Evolutionary conservation across 2,113 vertebrate genomes (phyloP), one percentile per base, ranked within the genome.

Genomic region (Periophthalmus modestus): DNA sequence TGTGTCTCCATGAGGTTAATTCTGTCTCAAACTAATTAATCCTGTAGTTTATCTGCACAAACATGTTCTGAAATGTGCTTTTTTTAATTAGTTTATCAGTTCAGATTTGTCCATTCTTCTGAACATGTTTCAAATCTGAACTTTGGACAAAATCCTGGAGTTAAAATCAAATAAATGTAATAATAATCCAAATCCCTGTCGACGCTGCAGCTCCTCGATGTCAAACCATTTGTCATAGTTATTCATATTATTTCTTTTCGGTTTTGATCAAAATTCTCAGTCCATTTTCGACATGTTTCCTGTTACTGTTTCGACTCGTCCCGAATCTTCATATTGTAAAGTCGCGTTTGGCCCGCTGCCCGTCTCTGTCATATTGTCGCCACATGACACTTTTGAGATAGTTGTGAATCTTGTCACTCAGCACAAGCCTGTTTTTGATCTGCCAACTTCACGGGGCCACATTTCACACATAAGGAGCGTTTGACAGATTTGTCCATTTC

Each of bases 401-500:
- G 62, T 66, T 59, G 68, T 70, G 23, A 58, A 79, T 76, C 46
- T 73, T 7, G 16, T 81, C 73, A 65, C 66, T 61, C 48, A 33
- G 70, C 50, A 12, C 28, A 21, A 16, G 5, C 24, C 9, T 34
- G 24, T 72, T 80, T 74, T 66, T 66, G 2, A 76, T 65, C 55
- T 19, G 70, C 5, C 12, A 21, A 74, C 54, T 3, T 21, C 59
- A n/a, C 50, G 54, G 34, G 47, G 67, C 34, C 74, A 58, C 11
- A 67, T 82, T 78, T 78, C 66, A 75, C 81, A 72, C 71, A 62
- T 46, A 71, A 83, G 47, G 68, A 68, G 74, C 65, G 67, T 63
- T 65, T 74, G 78, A 79, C 73, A 36, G 58, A 80, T 57, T 28
- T 82, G 81, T 82, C 82, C 77, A n/a, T 83, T 73, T 70, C 2